Percentiles rank a stretch among this genome's conserved stretches.
Evolutionary conservation across 2,113 vertebrate genomes (phyloP).

Genomic region (Parotia lawesii): DNA sequence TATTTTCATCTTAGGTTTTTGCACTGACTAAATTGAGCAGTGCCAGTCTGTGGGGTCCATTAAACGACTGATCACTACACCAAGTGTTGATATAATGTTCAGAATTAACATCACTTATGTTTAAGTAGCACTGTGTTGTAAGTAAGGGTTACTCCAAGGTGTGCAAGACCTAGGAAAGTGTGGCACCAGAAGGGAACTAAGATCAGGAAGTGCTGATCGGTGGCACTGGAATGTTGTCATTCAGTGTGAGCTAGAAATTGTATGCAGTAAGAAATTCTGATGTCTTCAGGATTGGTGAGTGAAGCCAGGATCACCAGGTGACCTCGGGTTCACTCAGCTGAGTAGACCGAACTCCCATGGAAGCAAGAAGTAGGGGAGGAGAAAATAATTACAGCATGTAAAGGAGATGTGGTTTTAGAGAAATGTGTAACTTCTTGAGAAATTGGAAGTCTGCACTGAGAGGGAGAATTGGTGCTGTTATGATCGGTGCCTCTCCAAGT

Average conservation of each 20-base stretch:
- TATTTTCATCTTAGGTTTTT: neutral
- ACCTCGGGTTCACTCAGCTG: neutral
- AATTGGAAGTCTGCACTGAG: neutral
- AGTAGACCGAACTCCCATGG: neutral
- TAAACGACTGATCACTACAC: neutral
- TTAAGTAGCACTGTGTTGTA: neutral
- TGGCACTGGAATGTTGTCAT: neutral
- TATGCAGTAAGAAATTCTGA: neutral
- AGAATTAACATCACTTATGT: neutral
- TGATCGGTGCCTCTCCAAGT: neutral
- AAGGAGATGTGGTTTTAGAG: neutral
- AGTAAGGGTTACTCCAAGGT: neutral
- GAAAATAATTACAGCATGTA: neutral
- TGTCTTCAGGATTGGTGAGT: neutral
- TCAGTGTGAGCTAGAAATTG: neutral
- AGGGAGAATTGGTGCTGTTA: neutral
- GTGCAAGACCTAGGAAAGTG: neutral
- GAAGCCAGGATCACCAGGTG: neutral
- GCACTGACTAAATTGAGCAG: neutral
- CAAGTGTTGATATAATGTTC: neutral
- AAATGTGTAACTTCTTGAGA: neutral
- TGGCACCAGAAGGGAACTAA: neutral
- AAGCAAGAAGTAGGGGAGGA: neutral
- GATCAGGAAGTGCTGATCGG: neutral
- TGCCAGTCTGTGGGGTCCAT: neutral